Evolutionary conservation across 2,113 vertebrate genomes (phyloP).

Genomic region (Caloenas nicobarica): DNA sequence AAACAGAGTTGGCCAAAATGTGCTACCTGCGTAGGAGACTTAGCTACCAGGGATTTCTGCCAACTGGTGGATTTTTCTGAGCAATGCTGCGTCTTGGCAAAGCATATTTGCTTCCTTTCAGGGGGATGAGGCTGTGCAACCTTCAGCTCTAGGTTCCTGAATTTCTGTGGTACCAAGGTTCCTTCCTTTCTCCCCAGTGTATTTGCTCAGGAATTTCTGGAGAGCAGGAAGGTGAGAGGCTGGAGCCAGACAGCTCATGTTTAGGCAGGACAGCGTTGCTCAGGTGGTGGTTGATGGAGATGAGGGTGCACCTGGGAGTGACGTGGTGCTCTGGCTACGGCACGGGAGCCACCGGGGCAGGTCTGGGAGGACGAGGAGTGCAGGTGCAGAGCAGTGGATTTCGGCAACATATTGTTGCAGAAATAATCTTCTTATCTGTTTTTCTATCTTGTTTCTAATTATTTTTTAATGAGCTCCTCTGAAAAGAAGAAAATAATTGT

Average conservation of each 20-base stretch:
- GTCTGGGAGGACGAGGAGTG: not conserved
- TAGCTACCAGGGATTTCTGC: not conserved
- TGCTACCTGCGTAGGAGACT: not conserved
- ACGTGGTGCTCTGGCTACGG: accelerated
- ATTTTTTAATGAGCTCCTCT: slow-evolving; percentile 73
- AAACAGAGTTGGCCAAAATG: not conserved
- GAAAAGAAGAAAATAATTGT: slow-evolving; percentile 75
- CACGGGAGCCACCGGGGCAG: not conserved
- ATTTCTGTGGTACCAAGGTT: not conserved
- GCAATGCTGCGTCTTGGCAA: not conserved
- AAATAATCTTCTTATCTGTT: slow-evolving; percentile 62
- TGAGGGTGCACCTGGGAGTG: not conserved
- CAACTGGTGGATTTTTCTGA: not conserved
- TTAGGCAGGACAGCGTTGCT: not conserved
- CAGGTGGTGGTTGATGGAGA: not conserved
- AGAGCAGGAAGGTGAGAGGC: not conserved
- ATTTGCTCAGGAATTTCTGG: not conserved
- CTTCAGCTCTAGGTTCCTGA: not conserved
- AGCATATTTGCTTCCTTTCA: not conserved
- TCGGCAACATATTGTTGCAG: slow-evolving; percentile 34
- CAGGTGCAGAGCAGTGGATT: not conserved
- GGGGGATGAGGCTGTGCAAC: not conserved
- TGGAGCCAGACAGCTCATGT: not conserved
- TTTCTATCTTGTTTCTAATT: slow-evolving; percentile 72
- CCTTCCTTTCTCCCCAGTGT: not conserved